Evolutionary conservation across 2,113 vertebrate species (phyloP), one percentile per base, ranked within the genome.

Genomic region (Ictidomys tridecemlineatus): DNA sequence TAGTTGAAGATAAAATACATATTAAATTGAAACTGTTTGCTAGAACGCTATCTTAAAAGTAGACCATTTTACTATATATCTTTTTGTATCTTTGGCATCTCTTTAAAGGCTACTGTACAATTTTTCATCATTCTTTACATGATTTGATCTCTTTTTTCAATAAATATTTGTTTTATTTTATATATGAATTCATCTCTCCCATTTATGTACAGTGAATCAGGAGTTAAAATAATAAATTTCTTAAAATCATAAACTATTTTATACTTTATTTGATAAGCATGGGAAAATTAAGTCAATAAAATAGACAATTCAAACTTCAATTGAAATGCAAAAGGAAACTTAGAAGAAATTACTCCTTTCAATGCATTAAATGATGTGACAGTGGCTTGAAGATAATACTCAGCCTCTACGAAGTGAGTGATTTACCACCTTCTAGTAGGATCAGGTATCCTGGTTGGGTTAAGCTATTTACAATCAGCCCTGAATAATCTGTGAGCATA

Each of bases 401-500:
- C 93, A 96, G 73, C 72, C 67, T 96, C 73, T 95, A 74, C 96
- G 84, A 97, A 96, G 77, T 93, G 34, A 97, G 85, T 93, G 97
- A 97, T 96, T 95, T 97, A 94, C 78, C 87, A 53, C 63, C 78
- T 88, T 91, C 63, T 79, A 24, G 37, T 93, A 79, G 51, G 85
- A 96, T 97, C 96, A 94, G 65, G 83, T 95, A 84, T 78, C 91
- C 88, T 92, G 58, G 79, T 91, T 96, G 77, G 53, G 53, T 91
- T 90, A 89, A 93, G 86, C 76, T 85, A 73, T 96, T 92, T 97
- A 93, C 39, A 74, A 76, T 95, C 85, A 97, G 89, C 30, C 94
- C 63, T 91, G 73, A 97, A 95, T 94, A 96, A 97, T 94, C 97
- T 91, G 86, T 74, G 76, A 93, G 34, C 86, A 63, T 96, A 93